Evolutionary conservation across 2,797 vertebrate genomes (phyloP).

Genomic region (Paguma larvata): DNA sequence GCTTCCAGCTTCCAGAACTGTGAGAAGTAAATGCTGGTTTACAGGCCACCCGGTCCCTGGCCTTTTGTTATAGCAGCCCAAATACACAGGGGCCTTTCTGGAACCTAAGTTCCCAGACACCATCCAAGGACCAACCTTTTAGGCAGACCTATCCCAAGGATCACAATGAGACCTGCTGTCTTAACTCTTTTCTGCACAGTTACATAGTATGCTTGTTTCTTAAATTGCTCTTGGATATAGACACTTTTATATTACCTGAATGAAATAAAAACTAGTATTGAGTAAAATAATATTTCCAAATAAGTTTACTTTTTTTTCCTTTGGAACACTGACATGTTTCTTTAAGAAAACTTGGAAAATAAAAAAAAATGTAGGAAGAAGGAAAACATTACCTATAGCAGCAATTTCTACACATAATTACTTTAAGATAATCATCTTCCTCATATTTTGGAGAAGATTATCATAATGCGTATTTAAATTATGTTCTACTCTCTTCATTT

Average conservation of each 20-base stretch:
- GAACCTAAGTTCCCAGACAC: neutral
- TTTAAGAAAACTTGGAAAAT: conserved; percentile 38
- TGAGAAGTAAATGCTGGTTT: neutral
- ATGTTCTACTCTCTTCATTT: neutral
- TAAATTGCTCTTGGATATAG: neutral
- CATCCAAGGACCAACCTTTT: neutral
- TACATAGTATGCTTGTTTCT: neutral
- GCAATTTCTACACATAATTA: conserved; percentile 9
- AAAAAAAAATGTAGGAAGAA: neutral
- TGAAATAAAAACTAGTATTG: neutral
- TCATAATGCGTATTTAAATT: conserved; percentile 20
- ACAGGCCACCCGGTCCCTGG: neutral
- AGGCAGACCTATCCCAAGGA: neutral
- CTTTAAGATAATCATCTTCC: conserved; percentile 24
- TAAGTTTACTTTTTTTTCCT: conserved; percentile 29
- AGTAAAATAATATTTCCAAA: neutral
- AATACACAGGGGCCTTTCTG: neutral
- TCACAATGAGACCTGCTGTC: neutral
- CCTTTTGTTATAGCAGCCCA: neutral
- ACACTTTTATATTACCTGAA: neutral
- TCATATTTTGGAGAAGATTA: neutral
- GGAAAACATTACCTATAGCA: neutral
- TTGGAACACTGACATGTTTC: conserved; percentile 23
- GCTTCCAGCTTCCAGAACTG: neutral
- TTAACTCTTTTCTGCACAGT: neutral